phyloP scores from a whole-genome alignment of 1,140 invertebrate species.

The Oryctes rhinoceros region DNA sequence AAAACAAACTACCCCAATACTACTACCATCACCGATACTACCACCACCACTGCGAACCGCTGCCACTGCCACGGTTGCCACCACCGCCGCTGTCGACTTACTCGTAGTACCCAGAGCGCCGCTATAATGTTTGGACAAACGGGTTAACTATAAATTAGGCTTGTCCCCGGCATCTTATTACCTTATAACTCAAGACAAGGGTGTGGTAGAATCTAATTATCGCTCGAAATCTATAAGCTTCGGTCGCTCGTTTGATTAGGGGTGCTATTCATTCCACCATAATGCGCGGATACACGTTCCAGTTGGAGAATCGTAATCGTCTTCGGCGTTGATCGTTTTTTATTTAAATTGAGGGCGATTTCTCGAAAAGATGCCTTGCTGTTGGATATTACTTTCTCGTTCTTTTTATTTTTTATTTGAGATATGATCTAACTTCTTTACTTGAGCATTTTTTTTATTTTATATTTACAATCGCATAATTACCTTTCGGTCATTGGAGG shows the following conservation, averaged over 20 bases:
- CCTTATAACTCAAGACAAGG: slow-evolving; percentile 59
- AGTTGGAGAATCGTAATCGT: background rate
- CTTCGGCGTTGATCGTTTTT: background rate
- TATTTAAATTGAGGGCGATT: background rate
- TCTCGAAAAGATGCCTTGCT: background rate
- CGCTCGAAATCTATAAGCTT: slow-evolving; percentile 55
- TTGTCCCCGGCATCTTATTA: slow-evolving; percentile 56
- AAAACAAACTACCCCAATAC: too few species aligned
- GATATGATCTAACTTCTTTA: too few species aligned
- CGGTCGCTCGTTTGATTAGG: slow-evolving; percentile 46
- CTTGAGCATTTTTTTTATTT: too few species aligned
- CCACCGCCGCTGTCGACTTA: background rate
- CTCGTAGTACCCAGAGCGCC: slow-evolving; percentile 40
- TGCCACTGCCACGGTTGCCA: too few species aligned
- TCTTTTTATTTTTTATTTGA: background rate
- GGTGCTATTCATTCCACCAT: slow-evolving; percentile 44
- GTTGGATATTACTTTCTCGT: background rate
- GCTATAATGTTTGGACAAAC: slow-evolving; percentile 51
- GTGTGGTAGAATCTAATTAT: slow-evolving; percentile 58
- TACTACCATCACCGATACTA: background rate
- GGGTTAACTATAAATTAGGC: slow-evolving; percentile 58
- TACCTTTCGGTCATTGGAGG: too few species aligned
- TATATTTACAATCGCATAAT: too few species aligned
- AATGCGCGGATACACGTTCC: background rate
- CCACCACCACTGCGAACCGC: background rate